phyloP scores from a whole-genome alignment of 2,113 vertebrate species.

The Sturnira hondurensis region DNA sequence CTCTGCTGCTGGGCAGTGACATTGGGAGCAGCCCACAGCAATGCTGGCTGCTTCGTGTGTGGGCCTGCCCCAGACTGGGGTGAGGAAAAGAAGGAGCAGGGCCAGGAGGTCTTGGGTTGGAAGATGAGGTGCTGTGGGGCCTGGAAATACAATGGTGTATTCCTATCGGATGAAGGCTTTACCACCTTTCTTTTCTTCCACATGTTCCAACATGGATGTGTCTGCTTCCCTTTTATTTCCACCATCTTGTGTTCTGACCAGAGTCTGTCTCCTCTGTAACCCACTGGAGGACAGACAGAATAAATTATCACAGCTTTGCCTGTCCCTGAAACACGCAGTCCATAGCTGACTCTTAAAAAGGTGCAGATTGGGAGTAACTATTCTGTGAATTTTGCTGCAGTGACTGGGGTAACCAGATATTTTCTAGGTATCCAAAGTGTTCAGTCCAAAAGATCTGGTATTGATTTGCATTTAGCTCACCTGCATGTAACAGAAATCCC shows the following conservation, averaged over 20 bases:
- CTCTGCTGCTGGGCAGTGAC: not conserved
- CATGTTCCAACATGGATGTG: not conserved
- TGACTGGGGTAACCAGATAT: not conserved
- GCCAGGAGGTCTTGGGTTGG: not conserved
- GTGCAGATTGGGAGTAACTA: not conserved
- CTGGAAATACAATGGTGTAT: not conserved
- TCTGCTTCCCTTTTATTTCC: not conserved
- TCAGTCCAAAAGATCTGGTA: not conserved
- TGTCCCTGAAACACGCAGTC: not conserved
- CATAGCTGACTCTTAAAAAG: not conserved
- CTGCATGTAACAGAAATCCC: not conserved
- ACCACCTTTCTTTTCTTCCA: not conserved
- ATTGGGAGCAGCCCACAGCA: not conserved
- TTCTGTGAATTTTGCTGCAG: not conserved
- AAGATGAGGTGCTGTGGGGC: not conserved
- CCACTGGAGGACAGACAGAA: not conserved
- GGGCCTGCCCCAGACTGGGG: not conserved
- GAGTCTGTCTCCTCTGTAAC: not conserved
- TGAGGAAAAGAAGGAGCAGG: not conserved
- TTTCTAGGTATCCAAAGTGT: not conserved
- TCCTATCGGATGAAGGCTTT: not conserved
- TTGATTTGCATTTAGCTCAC: not conserved
- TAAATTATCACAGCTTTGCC: not conserved
- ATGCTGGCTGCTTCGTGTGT: not conserved
- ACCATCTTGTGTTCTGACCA: not conserved